Percentiles rank a stretch among this genome's conserved stretches.
Evolutionary conservation across 2,888 invertebrate species (phyloP).

Genomic region (Tenthredo notha): DNA sequence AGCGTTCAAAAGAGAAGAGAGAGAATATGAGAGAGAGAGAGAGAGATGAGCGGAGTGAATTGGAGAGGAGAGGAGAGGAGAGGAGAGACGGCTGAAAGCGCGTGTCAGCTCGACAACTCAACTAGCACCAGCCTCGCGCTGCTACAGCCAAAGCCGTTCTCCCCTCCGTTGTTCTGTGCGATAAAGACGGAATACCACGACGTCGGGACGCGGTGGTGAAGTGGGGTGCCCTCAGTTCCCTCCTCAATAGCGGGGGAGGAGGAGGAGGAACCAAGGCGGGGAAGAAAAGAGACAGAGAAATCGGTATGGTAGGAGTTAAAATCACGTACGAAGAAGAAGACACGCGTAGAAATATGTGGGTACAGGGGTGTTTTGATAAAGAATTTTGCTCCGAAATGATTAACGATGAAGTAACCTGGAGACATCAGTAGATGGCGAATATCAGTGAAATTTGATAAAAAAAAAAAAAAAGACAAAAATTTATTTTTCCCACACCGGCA

Average conservation of each 20-base stretch:
- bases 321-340: not conserved
- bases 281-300: conserved; percentile 31
- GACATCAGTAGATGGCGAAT: not conserved
- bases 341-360: not conserved
- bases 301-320: conserved; percentile 2
- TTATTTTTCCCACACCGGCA: not conserved
- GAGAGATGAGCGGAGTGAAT: conserved; percentile 27
- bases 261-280: conserved; percentile 48
- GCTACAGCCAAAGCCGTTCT: conserved; percentile 49
- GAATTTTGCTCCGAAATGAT: not conserved
- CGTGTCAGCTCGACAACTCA: conserved; percentile 79
- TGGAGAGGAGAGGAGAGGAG: conserved; percentile 50
- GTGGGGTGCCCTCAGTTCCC: conserved; percentile 53
- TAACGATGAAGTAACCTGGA: not conserved
- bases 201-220: not conserved
- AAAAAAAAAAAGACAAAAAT: too few species aligned
- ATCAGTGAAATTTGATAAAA: not conserved
- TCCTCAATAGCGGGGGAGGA: conserved; percentile 50
- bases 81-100: conserved; percentile 65
- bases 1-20: conserved; percentile 46
- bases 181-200: conserved; percentile 14
- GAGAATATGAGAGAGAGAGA: conserved; percentile 46
- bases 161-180: conserved; percentile 20
- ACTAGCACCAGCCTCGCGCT: conserved; percentile 76
- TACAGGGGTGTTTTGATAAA: not conserved